Evolutionary conservation across 2,888 invertebrate species (phyloP).

Genomic region (Calameuta filiformis): DNA sequence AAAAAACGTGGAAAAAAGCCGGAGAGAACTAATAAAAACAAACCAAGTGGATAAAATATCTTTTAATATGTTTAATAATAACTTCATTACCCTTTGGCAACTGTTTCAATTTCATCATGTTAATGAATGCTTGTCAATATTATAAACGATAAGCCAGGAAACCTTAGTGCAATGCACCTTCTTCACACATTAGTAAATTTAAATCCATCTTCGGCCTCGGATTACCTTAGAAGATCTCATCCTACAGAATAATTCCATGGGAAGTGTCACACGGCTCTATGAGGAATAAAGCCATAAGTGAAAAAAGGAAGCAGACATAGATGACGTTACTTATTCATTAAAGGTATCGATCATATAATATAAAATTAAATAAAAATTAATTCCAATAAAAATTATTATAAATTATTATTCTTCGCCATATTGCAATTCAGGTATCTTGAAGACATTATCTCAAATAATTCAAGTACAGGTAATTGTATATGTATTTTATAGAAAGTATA

Average conservation of each 20-base stretch:
- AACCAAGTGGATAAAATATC: too few species aligned
- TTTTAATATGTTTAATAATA: too few species aligned
- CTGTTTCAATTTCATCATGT: not conserved
- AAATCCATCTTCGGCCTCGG: not conserved
- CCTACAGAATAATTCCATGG: not conserved
- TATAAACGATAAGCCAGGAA: not conserved
- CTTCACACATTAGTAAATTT: not conserved
- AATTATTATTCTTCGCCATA: not conserved
- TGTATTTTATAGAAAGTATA: not conserved
- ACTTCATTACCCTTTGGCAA: too few species aligned
- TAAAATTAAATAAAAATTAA: not conserved
- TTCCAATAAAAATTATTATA: not conserved
- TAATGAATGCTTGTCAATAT: not conserved
- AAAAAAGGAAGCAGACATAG: not conserved
- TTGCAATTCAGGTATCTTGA: not conserved
- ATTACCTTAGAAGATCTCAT: not conserved
- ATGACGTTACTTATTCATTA: not conserved
- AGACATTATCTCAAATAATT: not conserved
- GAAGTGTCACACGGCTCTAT: not conserved
- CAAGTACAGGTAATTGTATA: not conserved
- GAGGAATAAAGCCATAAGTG: not conserved
- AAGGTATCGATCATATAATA: not conserved
- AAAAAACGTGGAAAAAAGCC: too few species aligned
- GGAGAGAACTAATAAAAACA: too few species aligned
- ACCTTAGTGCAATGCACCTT: not conserved